Base-by-base conservation (phyloP, 2,888 invertebrate genomes). In the Diaphora mendica region DNA sequence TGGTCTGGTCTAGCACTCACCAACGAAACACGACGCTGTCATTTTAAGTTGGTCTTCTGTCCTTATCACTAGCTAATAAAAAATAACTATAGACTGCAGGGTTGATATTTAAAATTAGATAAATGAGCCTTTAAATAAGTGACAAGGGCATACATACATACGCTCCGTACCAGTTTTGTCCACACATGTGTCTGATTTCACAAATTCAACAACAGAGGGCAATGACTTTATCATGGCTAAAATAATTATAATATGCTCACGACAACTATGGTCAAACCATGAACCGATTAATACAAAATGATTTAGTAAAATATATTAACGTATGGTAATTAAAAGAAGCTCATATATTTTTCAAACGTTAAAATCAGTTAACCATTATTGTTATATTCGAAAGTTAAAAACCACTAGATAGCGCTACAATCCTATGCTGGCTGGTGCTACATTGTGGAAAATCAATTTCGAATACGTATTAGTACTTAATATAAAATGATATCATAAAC, bases 171-270 rank as follows among this genome's bases (percentile, higher is more conserved):
- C 82, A 87, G 86, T 87, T 88, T 81, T 73, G 72, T 79, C 74
- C 79, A 86, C 87, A 88, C 85, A 86, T 88, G 87, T 86, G 86
- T 84, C 81, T 85, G 87, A 90, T 90, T 90, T 90, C 88, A 88
- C 87, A 89, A 88, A 83, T 87, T 81, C 83, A 83, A 82, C 82
- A 79, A 80, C 78, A 80, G 87, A 88, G 91, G 90, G 85, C 90
- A 86, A 85, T 88, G 91, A 89, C 91, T 87, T 83, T 82, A 75
- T 77, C 80, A 73, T 79, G 76, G 77, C 79, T 68, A 85, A 87
- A 86, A 82, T 84, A 85, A 83, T 82, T 79, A 74, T 33, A 33
- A 33, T 33, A 33, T 44, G 9, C 44, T 44, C 20, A 62, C 59
- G 23, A 77, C 71, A 73, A 20, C 77, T 74, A 77, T 81, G 76